A percentile compares a stretch with the other conserved stretches of the same genome.
Conservation (phyloP, 2,888 invertebrate species). For the Apamea anceps region DNA sequence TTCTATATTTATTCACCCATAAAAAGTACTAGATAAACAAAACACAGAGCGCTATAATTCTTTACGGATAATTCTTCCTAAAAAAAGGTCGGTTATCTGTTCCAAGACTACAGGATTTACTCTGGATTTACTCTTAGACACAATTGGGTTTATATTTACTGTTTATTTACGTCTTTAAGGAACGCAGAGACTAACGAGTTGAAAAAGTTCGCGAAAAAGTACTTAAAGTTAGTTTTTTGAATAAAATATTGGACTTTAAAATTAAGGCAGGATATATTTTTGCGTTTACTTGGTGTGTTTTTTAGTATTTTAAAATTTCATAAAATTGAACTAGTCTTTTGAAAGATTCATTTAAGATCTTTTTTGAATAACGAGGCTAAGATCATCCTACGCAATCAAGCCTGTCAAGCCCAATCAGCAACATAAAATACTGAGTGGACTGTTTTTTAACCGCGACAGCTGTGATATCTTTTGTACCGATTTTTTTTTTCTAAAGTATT, state of each 20-base stretch:
- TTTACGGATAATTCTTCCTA: slow-evolving; percentile 47
- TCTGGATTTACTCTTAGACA: slow-evolving; percentile 44
- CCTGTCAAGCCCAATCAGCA: not conserved
- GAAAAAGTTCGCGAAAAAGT: slow-evolving; percentile 33
- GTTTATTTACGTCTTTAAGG: slow-evolving; percentile 49
- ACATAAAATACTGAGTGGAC: not conserved
- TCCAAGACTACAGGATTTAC: slow-evolving; percentile 41
- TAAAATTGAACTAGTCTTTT: not conserved
- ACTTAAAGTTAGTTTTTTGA: slow-evolving; percentile 26
- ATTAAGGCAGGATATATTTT: not conserved
- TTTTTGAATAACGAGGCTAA: not conserved
- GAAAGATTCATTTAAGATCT: not conserved
- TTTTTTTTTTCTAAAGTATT: not conserved
- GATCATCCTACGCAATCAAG: not conserved
- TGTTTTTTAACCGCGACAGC: not conserved
- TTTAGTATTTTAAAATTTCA: not conserved
- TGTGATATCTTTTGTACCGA: not conserved
- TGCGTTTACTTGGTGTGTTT: not conserved
- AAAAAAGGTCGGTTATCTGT: slow-evolving; percentile 53
- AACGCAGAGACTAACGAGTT: slow-evolving; percentile 47
- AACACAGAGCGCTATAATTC: slow-evolving; percentile 42
- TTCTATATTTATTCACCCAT: slow-evolving; percentile 37
- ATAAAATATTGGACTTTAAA: slow-evolving; percentile 46
- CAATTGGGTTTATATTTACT: slow-evolving; percentile 53
- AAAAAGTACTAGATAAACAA: slow-evolving; percentile 41